Evolutionary conservation across 2,113 vertebrate species (phyloP), one percentile per base, ranked within the genome.

Genomic region (Tamias sibiricus): DNA sequence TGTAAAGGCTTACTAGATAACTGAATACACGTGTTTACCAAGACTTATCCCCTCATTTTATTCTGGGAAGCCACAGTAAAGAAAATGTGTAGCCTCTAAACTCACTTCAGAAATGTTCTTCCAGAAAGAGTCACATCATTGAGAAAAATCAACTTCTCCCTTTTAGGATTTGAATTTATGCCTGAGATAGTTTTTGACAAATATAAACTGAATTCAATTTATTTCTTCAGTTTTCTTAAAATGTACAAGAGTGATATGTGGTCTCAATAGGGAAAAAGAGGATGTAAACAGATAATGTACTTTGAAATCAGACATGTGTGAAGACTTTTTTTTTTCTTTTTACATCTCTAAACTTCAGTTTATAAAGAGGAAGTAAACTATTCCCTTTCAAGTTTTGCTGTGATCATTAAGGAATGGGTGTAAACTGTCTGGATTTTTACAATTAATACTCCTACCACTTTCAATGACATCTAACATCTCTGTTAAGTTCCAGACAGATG

Each of bases 101-200:
- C 19, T 90, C 35, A 30, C 20, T 16, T 85, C 3, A 69, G 69
- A 96, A 87, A 94, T 52, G 28, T 62, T 82, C 76, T 79, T 44
- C 47, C 37, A 95, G 47, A 87, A 80, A 74, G 64, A 75, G 24
- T 22, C 5, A 79, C 12, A 47, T 40, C 64, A 40, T 32, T 0
- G 1, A 87, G 54, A 10, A 84, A 81, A 85, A 71, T 9, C 11
- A 76, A n/a, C 24, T 80, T 88, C 19, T 4, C 1, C 20, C 20
- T 62, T 54, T 71, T 32, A 91, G 82, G 32, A 44, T 59, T 95
- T 75, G 79, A 83, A 17, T 84, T 74, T 83, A 83, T 42, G 10
- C 32, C 47, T 32, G 59, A 83, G 1, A 74, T 71, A 85, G 68
- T 76, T 88, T 95, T 71, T 95, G 87, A 95, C 32, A 93, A 95